Evolutionary conservation across 1,140 invertebrate species (phyloP).

Genomic region (Patella vulgata): DNA sequence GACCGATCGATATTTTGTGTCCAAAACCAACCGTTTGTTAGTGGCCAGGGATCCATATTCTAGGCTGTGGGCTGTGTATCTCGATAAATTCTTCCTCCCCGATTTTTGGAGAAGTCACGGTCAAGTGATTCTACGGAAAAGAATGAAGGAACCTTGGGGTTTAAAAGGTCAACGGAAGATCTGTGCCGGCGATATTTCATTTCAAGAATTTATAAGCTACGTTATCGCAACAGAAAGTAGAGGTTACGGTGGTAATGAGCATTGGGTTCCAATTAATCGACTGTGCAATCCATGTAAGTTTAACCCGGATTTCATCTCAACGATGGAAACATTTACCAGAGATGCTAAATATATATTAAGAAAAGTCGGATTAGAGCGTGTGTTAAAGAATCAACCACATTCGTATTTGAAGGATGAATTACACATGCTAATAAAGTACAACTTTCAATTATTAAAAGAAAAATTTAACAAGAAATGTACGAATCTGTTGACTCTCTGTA

Average conservation of each 20-base stretch:
- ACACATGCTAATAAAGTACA: constrained; percentile 6
- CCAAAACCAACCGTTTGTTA: not conserved
- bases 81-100: constrained; percentile 25
- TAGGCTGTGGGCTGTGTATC: constrained; percentile 24
- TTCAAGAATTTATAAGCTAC: no score
- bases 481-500: not conserved
- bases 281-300: constrained; percentile 4
- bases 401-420: constrained; percentile 5
- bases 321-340: constrained; percentile 5
- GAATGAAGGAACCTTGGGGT: no score
- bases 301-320: not conserved
- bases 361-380: not conserved
- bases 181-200: no score
- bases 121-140: no score
- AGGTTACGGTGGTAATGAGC: not conserved
- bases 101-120: constrained; percentile 17
- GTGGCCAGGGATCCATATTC: constrained; percentile 17
- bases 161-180: no score
- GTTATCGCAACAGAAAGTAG: no score
- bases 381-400: not conserved
- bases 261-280: constrained; percentile 2
- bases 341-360: not conserved
- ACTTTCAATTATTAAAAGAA: not conserved
- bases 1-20: not conserved
- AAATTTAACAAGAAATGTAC: not conserved